phyloP scores from a whole-genome alignment of 2,888 invertebrate genomes.

The Tachystola acroxantha region DNA sequence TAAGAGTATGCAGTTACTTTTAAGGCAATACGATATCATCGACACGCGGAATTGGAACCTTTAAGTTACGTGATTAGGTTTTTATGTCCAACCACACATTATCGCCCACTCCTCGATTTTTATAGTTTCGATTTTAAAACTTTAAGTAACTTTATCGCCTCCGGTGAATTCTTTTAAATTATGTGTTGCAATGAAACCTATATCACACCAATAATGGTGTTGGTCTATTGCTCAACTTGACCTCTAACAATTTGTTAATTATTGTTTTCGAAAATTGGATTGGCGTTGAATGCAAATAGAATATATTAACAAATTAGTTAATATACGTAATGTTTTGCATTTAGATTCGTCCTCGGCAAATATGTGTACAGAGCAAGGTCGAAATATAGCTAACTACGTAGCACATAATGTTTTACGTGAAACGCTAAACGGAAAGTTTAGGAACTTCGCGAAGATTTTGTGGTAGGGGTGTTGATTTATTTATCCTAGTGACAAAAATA shows the following conservation, averaged over 20 bases:
- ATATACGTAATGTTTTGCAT: neutral
- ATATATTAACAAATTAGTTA: no score
- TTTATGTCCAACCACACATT: constrained; percentile 23
- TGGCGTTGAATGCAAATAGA: no score
- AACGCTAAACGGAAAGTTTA: no score
- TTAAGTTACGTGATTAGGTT: constrained; percentile 30
- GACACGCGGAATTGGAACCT: constrained; percentile 25
- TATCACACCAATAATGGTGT: neutral
- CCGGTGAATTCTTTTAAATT: constrained; percentile 4
- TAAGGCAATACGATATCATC: constrained; percentile 28
- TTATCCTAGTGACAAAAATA: no score
- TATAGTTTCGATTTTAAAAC: constrained; percentile 12
- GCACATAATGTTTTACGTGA: no score
- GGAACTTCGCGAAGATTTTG: no score
- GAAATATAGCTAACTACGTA: neutral
- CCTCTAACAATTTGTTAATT: neutral
- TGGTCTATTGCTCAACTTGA: neutral
- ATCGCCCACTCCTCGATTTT: constrained; percentile 15
- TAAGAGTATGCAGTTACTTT: constrained; percentile 27
- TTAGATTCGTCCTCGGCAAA: neutral
- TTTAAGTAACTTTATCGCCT: constrained; percentile 4
- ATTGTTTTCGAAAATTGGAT: no score
- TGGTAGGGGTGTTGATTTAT: no score
- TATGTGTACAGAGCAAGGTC: neutral
- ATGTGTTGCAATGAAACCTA: constrained; percentile 10